A percentile compares a stretch with the other conserved stretches of the same genome.
Conservation (phyloP, 2,888 invertebrate genomes). For the Rhamphomyia laevipes region DNA sequence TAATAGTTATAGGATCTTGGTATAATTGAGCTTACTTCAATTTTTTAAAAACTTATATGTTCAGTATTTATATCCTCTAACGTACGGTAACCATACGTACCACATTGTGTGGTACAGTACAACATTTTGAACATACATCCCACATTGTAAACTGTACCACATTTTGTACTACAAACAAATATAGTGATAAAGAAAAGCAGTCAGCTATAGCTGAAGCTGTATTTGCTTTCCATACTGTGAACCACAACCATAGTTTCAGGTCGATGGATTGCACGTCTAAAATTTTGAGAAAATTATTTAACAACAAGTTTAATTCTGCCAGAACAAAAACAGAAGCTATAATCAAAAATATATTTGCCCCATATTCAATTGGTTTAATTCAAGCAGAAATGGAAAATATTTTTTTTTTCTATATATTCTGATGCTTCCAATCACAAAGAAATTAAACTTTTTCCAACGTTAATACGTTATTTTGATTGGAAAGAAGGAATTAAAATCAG, state of each 20-base stretch:
- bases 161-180: background rate
- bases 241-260: conserved; percentile 3
- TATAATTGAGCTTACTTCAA: too few relatives aligned
- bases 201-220: conserved; percentile 1
- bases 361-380: background rate
- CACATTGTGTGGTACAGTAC: too few relatives aligned
- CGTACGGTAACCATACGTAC: too few relatives aligned
- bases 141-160: too few relatives aligned
- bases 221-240: background rate
- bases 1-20: too few relatives aligned
- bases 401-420: background rate
- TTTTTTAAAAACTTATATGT: too few relatives aligned
- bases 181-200: background rate
- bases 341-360: background rate
- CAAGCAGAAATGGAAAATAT: background rate
- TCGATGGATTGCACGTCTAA: conserved; percentile 5
- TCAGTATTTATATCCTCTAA: too few relatives aligned
- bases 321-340: conserved; percentile 2
- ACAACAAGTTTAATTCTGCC: conserved; percentile 1
- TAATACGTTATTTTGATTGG: too few relatives aligned
- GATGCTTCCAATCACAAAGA: too few relatives aligned
- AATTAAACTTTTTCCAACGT: too few relatives aligned
- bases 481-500: too few relatives aligned
- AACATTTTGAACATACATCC: too few relatives aligned
- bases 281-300: background rate